Conservation (phyloP, 2,888 invertebrate species). For the Mechanitis mazaeus region DNA sequence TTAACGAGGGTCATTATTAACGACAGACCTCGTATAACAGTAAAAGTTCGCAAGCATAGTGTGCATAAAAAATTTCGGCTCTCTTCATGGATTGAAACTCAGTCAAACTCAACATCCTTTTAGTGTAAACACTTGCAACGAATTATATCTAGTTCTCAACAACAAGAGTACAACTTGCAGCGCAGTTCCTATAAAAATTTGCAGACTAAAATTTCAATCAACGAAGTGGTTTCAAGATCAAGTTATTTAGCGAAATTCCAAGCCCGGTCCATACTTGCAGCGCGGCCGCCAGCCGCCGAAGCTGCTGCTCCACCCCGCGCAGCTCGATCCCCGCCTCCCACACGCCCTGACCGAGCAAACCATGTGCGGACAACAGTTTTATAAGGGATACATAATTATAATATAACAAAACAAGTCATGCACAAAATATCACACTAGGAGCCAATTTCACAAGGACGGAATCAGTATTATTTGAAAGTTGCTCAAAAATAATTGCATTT, state of each 20-base stretch:
- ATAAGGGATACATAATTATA: constrained; percentile 2
- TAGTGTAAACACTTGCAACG: too few species aligned
- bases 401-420: background rate
- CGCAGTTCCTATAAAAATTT: constrained; percentile 50
- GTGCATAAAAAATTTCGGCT: too few species aligned
- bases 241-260: background rate
- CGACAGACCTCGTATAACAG: too few species aligned
- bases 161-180: background rate
- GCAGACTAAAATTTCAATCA: constrained; percentile 41
- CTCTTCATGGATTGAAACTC: too few species aligned
- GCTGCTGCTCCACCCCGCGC: constrained; percentile 44
- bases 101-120: too few species aligned
- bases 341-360: constrained; percentile 46
- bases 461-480: constrained; percentile 4
- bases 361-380: constrained; percentile 9
- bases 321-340: constrained; percentile 40
- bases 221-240: too few species aligned
- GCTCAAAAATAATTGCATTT: too few species aligned
- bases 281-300: constrained; percentile 47
- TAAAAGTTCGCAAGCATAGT: too few species aligned
- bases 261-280: constrained; percentile 46
- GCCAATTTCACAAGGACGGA: too few species aligned
- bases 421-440: constrained; percentile 1
- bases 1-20: too few species aligned
- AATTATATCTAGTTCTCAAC: too few species aligned